Base-by-base conservation (phyloP, 2,113 vertebrate species). In the Mastomys natalensis region DNA sequence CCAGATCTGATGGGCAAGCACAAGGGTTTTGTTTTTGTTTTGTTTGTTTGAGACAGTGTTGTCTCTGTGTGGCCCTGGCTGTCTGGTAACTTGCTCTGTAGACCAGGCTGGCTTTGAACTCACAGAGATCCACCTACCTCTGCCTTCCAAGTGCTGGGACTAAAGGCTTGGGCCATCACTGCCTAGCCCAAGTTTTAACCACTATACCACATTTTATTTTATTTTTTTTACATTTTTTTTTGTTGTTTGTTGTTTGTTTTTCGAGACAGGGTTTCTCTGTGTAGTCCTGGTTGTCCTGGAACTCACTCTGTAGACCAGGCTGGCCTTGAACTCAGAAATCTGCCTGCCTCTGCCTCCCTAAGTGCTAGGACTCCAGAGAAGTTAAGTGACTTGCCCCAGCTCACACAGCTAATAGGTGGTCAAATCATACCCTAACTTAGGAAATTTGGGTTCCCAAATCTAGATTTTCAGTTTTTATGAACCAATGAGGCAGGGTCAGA, bases 371-470 rank as follows among this genome's bases (percentile, higher is more conserved):
- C 76, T n/a, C n/a, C 85, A 66, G 88, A 76, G n/a, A 90, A 45
- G 40, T 10, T 19, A 40, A 91, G 58, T 21, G 11, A 68, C 48
- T 97, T 95, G 66, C 9, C 31, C 29, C 87, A 86, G 17, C 37
- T 66, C 66, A 96, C 19, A 94, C 8, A 73, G 76, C 48, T 74
- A 66, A n/a, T 8, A 37, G 48, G 55, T 87, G 60, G 77, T n/a
- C 86, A 90, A 93, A 94, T 94, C 70, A 40, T 48, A 37, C 92
- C 60, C 53, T 62, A 95, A 94, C 40, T 73, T 81, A 53, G 34
- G 51, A 58, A 51, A 72, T 93, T 89, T 55, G 68, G 53, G 58
- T 29, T 70, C 51, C n/a, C 60, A 88, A 53, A 66, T 77, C 72
- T 89, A 89, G 72, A 66, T 93, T 90, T 87, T 73, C 58, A 80